Conservation (phyloP, 1,140 invertebrate genomes). For the Eupristina koningsbergeri region DNA sequence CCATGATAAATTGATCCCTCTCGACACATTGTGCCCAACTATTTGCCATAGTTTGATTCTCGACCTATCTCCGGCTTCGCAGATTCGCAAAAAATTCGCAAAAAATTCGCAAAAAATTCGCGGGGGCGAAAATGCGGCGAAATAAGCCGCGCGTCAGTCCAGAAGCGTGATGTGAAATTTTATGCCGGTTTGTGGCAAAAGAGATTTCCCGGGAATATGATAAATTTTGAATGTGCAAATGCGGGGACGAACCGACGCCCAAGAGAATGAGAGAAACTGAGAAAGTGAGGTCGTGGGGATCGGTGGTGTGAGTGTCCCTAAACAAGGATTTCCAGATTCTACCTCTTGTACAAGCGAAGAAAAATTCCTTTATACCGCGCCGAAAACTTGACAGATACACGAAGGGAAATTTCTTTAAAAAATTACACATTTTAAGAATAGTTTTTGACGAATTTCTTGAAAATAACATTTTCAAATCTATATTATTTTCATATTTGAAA, state of each 20-base stretch:
- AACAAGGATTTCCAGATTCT: background rate
- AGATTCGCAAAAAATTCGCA: background rate
- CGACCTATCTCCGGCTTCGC: background rate
- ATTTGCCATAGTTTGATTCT: conserved; percentile 1
- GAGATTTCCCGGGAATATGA: conserved; percentile 20
- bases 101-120: background rate
- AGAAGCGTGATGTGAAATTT: conserved; percentile 21
- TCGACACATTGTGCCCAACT: background rate
- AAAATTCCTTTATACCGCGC: background rate
- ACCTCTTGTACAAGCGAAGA: background rate
- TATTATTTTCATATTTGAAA: background rate
- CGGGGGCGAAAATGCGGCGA: background rate
- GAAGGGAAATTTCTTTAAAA: background rate
- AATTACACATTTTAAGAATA: background rate
- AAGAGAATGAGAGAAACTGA: background rate
- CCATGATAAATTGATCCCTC: conserved; percentile 6
- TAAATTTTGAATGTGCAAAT: conserved; percentile 5
- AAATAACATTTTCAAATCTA: background rate
- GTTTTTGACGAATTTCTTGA: background rate
- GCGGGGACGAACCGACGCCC: background rate
- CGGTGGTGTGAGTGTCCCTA: background rate
- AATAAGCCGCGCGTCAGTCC: background rate
- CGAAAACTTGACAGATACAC: background rate
- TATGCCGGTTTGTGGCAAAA: background rate
- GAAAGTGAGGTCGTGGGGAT: background rate